Evolutionary conservation across 2,797 vertebrate genomes (phyloP), one percentile per base, ranked within the genome.

Genomic region (Carapus acus): DNA sequence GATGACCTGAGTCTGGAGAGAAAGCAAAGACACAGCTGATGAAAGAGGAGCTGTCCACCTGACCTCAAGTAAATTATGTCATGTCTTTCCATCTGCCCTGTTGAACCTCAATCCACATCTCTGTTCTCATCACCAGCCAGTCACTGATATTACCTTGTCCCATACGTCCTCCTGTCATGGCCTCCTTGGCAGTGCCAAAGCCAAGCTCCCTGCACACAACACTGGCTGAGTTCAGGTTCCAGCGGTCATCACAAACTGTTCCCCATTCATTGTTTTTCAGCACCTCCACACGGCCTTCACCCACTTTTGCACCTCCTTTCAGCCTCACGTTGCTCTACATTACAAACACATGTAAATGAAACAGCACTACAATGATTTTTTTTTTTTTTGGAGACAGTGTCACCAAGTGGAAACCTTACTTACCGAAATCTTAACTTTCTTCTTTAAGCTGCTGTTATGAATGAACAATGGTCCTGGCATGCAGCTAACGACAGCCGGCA

Each of bases 141-240:
- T 13, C 14, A 13, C 11, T 33, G 31, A 33, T 2, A 86, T 88
- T 47, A 97, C 96, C 94, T 87, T 97, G 93, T 8, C 95, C 94
- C 94, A 99, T 93, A 53, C 93, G 91, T 2, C 87, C 92, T 13
- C 96, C 93, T 0, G 86, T 93, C 46, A 98, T 84, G 15, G 96
- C 93, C 66, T 96, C 94, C 74, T 91, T 94, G 66, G 96, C 94
- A 1, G 89, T 94, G 57, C 96, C 96, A 0, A 94, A 99, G 67
- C 96, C 94, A 62, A 99, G 87, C 80, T 97, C 92, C 1, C 95
- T 91, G 87, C 96, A 99, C 62, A 96, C 89, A 5, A 99, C 91
- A 0, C 93, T 96, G 81, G 95, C 94, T 0, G 94, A 89, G 67
- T 81, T 87, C 68, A 96, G 84, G 81, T 85, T 91, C 96, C 96